Percentiles rank a stretch among this genome's conserved stretches.
Evolutionary conservation across 1,140 invertebrate species (phyloP).

Genomic region (Macrotrachela quadricornifera): DNA sequence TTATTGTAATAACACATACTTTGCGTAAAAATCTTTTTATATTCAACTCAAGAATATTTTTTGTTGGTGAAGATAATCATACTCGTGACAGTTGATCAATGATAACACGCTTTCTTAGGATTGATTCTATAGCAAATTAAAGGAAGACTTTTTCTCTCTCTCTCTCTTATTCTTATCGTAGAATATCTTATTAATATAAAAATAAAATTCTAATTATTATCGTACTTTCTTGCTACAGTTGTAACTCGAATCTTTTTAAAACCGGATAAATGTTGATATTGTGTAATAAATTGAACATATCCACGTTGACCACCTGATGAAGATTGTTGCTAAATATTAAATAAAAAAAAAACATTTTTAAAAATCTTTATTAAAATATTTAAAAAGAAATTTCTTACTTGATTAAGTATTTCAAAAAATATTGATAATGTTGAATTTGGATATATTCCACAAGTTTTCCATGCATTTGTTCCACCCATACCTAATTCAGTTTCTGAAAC

Average conservation of each 20-base stretch:
- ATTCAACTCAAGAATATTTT: too few relatives aligned
- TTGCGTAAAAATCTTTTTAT: too few relatives aligned
- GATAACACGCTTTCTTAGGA: too few relatives aligned
- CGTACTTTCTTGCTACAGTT: slow-evolving; percentile 79
- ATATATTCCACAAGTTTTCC: slow-evolving; percentile 87
- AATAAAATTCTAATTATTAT: too few relatives aligned
- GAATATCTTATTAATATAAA: too few relatives aligned
- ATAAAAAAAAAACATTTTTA: background rate
- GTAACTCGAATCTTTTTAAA: slow-evolving; percentile 82
- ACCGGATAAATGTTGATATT: slow-evolving; percentile 92
- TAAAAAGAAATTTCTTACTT: slow-evolving; percentile 26
- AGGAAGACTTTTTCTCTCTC: too few relatives aligned
- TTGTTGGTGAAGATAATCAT: too few relatives aligned
- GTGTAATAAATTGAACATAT: slow-evolving; percentile 91
- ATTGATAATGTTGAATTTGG: slow-evolving; percentile 74
- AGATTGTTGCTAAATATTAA: slow-evolving; percentile 43
- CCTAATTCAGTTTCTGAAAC: slow-evolving; percentile 84
- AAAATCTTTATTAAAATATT: too few relatives aligned
- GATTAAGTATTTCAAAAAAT: slow-evolving; percentile 93
- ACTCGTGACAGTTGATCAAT: too few relatives aligned
- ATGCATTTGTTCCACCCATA: slow-evolving; percentile 83
- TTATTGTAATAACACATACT: too few relatives aligned
- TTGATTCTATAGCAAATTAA: too few relatives aligned
- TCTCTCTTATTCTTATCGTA: too few relatives aligned
- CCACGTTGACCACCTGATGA: slow-evolving; percentile 59